These are phyloP conservation scores for Eledona agricola DNA, from an alignment of 2,888 invertebrate genomes.

Conservation along the genomic window DNA sequence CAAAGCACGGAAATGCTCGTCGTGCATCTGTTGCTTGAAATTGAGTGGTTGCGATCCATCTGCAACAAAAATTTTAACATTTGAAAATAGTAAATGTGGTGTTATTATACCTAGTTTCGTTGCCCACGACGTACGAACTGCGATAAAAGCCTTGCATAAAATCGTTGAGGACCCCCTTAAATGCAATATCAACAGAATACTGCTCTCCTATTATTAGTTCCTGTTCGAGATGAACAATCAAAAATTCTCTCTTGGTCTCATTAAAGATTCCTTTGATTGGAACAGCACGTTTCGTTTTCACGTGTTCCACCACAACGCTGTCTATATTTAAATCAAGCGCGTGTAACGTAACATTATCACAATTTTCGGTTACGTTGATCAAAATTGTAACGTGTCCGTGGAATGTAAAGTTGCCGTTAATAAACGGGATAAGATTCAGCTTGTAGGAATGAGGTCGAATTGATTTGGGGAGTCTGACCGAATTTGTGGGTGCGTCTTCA, in stretches of 20 bases:
- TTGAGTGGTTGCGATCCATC: constrained; percentile 84
- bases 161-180: constrained; percentile 77
- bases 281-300: constrained; percentile 12
- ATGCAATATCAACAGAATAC: constrained; percentile 76
- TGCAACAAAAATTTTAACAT: constrained; percentile 55
- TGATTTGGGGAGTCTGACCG: constrained; percentile 75
- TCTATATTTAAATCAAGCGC: constrained; percentile 74
- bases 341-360: constrained; percentile 77
- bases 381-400: constrained; percentile 74
- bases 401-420: constrained; percentile 83
- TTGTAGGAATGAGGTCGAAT: constrained; percentile 76
- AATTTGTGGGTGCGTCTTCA: constrained; percentile 56
- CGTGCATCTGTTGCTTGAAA: constrained; percentile 85
- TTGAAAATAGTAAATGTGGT: neutral
- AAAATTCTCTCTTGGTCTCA: constrained; percentile 73
- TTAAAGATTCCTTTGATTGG: constrained; percentile 56
- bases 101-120: constrained; percentile 70
- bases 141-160: constrained; percentile 83
- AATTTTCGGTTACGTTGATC: constrained; percentile 69
- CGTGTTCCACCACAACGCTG: constrained; percentile 52
- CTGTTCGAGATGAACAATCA: constrained; percentile 70
- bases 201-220: constrained; percentile 67
- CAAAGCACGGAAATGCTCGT: constrained; percentile 87
- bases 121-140: constrained; percentile 77
- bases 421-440: constrained; percentile 75